Conservation (phyloP, 2,113 vertebrate genomes). For the Hydrolagus affinis region DNA sequence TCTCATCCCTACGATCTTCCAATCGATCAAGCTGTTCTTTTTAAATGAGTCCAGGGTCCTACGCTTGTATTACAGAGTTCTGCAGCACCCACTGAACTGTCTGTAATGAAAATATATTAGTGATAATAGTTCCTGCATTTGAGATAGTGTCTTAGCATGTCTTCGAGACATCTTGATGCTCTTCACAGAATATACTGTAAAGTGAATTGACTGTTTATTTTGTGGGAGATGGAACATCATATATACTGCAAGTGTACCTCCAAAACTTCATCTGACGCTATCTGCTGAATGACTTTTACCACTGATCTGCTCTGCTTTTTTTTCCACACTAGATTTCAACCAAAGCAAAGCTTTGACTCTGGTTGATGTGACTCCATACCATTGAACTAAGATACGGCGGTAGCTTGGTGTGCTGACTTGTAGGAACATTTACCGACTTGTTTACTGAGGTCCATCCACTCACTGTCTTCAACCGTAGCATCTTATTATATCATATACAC, state of each 20-base stretch:
- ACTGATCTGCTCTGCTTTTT: neutral
- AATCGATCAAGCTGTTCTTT: no score
- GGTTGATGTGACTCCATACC: no score
- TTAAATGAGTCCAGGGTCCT: no score
- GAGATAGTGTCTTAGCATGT: no score
- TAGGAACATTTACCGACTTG: neutral
- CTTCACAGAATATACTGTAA: no score
- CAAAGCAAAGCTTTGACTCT: neutral
- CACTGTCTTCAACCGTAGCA: neutral
- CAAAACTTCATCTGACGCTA: neutral
- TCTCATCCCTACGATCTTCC: no score
- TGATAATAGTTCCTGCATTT: neutral
- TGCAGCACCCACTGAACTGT: constrained; percentile 9
- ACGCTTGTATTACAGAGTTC: no score
- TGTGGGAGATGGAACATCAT: no score
- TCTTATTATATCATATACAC: neutral
- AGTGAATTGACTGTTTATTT: no score
- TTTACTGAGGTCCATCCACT: neutral
- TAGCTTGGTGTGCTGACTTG: neutral
- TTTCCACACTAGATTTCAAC: neutral
- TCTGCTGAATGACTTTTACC: neutral
- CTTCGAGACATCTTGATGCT: no score
- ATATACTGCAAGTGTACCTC: no score
- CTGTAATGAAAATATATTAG: constrained; percentile 3
- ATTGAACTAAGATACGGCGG: no score